A percentile compares a stretch with the other conserved stretches of the same genome.
These are phyloP conservation scores for Centruroides sculpturatus DNA, from an alignment of 1,140 invertebrate species.

Conservation along the genomic window DNA sequence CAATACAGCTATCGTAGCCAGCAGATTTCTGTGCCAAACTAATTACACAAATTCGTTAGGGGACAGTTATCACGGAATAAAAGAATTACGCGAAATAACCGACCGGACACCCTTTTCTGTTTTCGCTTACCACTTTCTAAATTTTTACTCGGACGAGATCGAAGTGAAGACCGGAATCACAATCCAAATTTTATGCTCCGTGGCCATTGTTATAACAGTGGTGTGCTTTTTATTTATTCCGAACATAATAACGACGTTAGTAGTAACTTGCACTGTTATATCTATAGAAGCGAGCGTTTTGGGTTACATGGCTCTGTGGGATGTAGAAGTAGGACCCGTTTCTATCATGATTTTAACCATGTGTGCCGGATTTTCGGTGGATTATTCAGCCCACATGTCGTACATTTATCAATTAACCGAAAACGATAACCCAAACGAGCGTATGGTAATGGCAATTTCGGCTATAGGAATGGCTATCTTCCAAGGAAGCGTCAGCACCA, in stretches of 20 bases:
- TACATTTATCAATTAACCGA: conserved; percentile 83
- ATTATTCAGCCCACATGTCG: conserved; percentile 92
- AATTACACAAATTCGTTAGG: conserved; percentile 77
- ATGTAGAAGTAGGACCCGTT: conserved; percentile 85
- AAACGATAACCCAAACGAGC: conserved; percentile 33
- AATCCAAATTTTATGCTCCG: conserved; percentile 79
- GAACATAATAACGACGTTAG: conserved; percentile 76
- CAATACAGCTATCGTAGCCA: conserved; percentile 57
- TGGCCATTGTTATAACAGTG: conserved; percentile 84
- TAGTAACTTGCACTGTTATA: conserved; percentile 87
- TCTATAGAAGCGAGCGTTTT: conserved; percentile 90
- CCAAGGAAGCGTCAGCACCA: conserved; percentile 81
- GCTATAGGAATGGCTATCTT: conserved; percentile 82
- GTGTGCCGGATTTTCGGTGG: conserved; percentile 94
- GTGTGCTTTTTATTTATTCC: conserved; percentile 91
- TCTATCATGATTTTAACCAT: conserved; percentile 98
- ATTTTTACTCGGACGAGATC: conserved; percentile 89
- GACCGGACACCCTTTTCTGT: conserved; percentile 60
- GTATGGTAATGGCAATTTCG: conserved; percentile 70
- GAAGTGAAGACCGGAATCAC: conserved; percentile 80
- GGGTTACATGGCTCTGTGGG: conserved; percentile 90
- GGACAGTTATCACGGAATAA: conserved; percentile 77
- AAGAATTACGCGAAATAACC: conserved; percentile 58
- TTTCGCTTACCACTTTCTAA: conserved; percentile 83
- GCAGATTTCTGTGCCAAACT: conserved; percentile 72